Evolutionary conservation across 2,113 vertebrate genomes (phyloP).

Genomic region (Apodemus sylvaticus): DNA sequence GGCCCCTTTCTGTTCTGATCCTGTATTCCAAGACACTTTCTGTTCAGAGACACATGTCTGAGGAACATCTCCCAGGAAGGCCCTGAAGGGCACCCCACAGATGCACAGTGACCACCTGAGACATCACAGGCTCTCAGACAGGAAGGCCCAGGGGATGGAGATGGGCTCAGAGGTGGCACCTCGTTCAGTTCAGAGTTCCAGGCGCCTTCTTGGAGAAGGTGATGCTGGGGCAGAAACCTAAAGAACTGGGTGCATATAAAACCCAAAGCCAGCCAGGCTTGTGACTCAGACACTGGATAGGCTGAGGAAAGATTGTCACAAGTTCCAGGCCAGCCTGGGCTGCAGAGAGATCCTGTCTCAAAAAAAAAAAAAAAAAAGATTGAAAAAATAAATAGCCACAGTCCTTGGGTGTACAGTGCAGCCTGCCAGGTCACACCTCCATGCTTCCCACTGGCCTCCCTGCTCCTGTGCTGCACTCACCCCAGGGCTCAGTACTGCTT

Average conservation of each 20-base stretch:
- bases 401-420: neutral
- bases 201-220: neutral
- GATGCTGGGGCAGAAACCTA: neutral
- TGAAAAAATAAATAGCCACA: neutral
- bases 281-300: neutral
- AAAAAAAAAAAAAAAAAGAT: no score
- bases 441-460: neutral
- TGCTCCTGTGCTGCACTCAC: neutral
- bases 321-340: neutral
- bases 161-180: neutral
- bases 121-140: neutral
- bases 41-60: neutral
- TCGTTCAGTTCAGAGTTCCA: neutral
- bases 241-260: neutral
- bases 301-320: neutral
- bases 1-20: neutral
- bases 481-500: neutral
- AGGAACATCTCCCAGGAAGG: neutral
- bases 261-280: neutral
- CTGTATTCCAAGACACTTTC: neutral
- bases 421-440: neutral
- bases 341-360: neutral
- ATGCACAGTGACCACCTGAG: accelerated
- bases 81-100: neutral
- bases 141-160: neutral